Base-by-base conservation (phyloP, 2,797 vertebrate species). In the Cheracebus regulus region DNA sequence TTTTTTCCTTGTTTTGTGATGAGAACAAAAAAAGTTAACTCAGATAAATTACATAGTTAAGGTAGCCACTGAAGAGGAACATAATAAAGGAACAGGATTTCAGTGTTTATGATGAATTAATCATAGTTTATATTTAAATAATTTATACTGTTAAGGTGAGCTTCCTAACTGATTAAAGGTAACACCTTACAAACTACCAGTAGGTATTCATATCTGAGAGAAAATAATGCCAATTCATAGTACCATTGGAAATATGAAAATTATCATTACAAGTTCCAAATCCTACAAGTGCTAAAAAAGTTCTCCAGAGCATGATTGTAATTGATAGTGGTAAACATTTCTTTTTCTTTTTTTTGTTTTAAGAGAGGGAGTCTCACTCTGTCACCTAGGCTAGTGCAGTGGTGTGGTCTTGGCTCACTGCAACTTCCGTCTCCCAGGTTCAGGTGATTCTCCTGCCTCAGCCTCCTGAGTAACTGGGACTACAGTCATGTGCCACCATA, bases 1-100 rank as follows among this genome's bases (percentile, higher is more conserved):
- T n/a, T 67, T 81, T 85, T 88, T 80, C n/a, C 55, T 91, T 95
- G 11, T 95, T 89, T 90, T 94, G 83, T 87, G 55, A 92, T 92
- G 48, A 92, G 75, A 93, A 8, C n/a, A 78, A 11, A 17, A 14
- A 64, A 67, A 67, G n/a, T n/a, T 19, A 67, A 67, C 61, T 85
- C 64, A 94, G 75, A 80, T 80, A 86, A 89, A 88, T 93, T 80
- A 44, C 19, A 55, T n/a, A 88, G 70, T 86, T 95, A 82, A 85
- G n/a, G 14, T 79, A 75, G 30, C 33, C 15, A 50, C 22, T 82
- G 57, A 81, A 87, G 41, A 93, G n/a, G 46, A 76, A 72, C 13
- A 20, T 39, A 88, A 19, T 90, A 95, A 92, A 48, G 46, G 22
- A 92, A 92, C 26, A 90, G 26, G 52, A 78, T 52, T 97, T 81